Percentiles rank a stretch among this genome's conserved stretches.
These are phyloP conservation scores for Cephalopachus bancanus DNA, from an alignment of 2,797 vertebrate genomes.

Conservation along the genomic window DNA sequence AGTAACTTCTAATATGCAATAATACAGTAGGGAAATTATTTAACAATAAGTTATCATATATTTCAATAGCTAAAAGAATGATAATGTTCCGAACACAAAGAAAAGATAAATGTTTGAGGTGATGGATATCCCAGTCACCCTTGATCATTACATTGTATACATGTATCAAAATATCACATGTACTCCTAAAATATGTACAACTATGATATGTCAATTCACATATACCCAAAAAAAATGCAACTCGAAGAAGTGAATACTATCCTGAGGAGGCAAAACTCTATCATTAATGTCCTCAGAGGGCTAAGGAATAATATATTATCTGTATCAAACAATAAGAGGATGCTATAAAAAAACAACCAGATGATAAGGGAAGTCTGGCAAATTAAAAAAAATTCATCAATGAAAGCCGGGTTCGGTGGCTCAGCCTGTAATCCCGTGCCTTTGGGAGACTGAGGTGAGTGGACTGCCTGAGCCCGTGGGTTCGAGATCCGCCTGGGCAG, in stretches of 20 bases:
- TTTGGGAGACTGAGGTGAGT: too few species aligned
- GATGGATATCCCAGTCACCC: background rate
- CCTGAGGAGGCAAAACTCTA: background rate
- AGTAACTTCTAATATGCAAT: background rate
- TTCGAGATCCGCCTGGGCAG: too few species aligned
- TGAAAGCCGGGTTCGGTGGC: background rate
- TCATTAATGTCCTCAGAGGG: background rate
- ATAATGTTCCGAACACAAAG: background rate
- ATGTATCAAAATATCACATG: background rate
- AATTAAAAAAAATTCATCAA: background rate
- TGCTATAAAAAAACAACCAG: background rate
- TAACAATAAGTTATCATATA: background rate
- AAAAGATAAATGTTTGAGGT: background rate
- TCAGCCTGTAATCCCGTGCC: too few species aligned
- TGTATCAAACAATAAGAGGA: conserved; percentile 32
- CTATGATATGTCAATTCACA: background rate
- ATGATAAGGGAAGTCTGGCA: conserved; percentile 10
- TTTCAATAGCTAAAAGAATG: background rate
- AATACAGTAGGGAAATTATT: background rate
- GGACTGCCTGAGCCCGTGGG: too few species aligned
- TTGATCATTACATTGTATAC: background rate
- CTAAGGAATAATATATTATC: conserved; percentile 46
- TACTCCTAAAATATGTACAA: background rate
- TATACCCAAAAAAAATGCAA: background rate
- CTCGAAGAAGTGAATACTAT: conserved; percentile 9